These are phyloP conservation scores for Pogoniulus pusillus DNA, from an alignment of 2,797 vertebrate species.

Conservation along the genomic window DNA sequence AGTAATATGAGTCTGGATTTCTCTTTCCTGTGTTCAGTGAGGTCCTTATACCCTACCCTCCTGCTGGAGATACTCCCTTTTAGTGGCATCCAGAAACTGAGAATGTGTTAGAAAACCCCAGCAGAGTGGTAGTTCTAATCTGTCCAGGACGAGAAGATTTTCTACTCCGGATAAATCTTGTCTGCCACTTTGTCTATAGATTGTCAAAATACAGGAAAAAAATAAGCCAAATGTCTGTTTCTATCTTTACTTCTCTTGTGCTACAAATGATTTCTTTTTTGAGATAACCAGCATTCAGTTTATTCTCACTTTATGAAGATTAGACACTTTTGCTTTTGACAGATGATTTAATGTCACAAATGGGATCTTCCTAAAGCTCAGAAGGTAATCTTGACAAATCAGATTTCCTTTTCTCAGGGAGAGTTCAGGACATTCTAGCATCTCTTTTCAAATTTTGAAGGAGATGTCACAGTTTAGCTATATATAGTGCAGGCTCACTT, in stretches of 20 bases:
- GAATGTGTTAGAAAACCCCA: background rate
- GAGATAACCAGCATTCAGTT: background rate
- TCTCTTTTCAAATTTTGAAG: background rate
- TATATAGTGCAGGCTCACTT: background rate
- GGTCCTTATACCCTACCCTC: background rate
- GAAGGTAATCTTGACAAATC: background rate
- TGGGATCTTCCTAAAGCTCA: background rate
- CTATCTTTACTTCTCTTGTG: background rate
- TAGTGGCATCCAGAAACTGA: background rate
- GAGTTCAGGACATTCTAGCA: background rate
- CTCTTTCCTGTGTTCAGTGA: background rate
- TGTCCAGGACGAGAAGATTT: background rate
- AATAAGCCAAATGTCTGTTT: background rate
- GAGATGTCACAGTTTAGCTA: background rate
- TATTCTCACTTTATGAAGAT: background rate
- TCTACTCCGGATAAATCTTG: background rate
- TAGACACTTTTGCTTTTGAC: background rate
- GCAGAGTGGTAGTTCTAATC: background rate
- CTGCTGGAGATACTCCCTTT: background rate
- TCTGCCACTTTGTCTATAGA: background rate
- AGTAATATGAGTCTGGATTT: background rate
- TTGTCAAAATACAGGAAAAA: background rate
- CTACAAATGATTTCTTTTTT: background rate
- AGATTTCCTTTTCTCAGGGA: background rate
- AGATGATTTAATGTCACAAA: background rate